Evolutionary conservation across 2,113 vertebrate species (phyloP).

Genomic region (Upupa epops): DNA sequence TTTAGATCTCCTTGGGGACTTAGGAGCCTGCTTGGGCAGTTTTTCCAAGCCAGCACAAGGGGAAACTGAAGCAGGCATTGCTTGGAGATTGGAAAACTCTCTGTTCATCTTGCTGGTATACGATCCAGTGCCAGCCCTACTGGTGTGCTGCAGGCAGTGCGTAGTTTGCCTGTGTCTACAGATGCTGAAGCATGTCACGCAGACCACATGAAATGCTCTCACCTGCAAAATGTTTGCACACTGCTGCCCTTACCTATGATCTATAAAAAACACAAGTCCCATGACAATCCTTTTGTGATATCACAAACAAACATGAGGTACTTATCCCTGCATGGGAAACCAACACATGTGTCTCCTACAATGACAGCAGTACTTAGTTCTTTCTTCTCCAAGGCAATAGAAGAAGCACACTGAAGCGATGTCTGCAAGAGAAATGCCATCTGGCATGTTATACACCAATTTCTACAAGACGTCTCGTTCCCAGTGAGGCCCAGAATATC

Average conservation of each 20-base stretch:
- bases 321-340: neutral
- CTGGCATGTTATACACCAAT: conserved; percentile 28
- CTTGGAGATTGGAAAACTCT: neutral
- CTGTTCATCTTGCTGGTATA: neutral
- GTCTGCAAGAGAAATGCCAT: conserved; percentile 56
- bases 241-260: neutral
- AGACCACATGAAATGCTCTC: neutral
- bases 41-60: neutral
- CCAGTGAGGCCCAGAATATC: conserved; percentile 41
- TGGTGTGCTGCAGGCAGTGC: neutral
- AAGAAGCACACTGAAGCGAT: neutral
- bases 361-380: neutral
- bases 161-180: neutral
- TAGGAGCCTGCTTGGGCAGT: neutral
- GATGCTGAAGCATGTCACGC: accelerated
- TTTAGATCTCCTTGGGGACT: neutral
- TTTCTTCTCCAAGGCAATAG: conserved; percentile 46
- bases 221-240: neutral
- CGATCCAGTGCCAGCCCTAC: neutral
- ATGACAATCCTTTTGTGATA: neutral
- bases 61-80: neutral
- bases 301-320: neutral
- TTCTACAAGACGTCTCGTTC: conserved; percentile 44
- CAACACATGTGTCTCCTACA: neutral
- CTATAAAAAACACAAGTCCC: neutral